Conservation (phyloP, 1,140 invertebrate species). For the Helicorthomorpha holstii region DNA sequence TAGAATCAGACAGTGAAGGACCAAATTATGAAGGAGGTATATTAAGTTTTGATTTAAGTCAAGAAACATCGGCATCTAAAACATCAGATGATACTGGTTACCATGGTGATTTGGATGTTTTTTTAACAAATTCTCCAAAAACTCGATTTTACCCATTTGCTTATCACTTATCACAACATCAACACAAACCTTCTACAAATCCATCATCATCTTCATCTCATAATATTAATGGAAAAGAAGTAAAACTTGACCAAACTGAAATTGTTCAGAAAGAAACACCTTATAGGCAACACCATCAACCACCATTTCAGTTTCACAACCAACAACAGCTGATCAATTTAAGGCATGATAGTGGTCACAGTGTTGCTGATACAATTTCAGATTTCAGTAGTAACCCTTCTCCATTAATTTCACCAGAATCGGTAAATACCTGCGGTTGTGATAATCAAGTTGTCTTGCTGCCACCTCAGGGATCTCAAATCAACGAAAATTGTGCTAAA, state of each 20-base stretch:
- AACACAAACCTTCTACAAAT: too few species aligned
- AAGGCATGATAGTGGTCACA: background rate
- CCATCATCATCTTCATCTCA: too few species aligned
- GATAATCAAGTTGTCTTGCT: too few species aligned
- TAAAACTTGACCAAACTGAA: too few species aligned
- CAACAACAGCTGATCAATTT: background rate
- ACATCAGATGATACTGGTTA: slow-evolving; percentile 1
- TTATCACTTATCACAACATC: too few species aligned
- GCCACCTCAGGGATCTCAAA: too few species aligned
- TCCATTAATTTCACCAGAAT: background rate
- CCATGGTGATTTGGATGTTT: background rate
- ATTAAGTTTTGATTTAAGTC: slow-evolving; percentile 3
- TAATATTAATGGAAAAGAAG: too few species aligned
- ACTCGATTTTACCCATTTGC: too few species aligned
- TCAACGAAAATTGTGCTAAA: too few species aligned
- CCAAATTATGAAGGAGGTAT: background rate
- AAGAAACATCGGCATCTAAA: background rate
- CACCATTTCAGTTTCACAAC: too few species aligned
- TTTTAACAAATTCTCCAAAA: background rate
- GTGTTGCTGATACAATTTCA: background rate
- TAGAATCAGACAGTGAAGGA: slow-evolving; percentile 1
- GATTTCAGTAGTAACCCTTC: background rate
- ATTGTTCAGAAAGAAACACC: too few species aligned
- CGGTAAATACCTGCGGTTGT: background rate
- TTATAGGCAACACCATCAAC: too few species aligned